A percentile compares a stretch with the other conserved stretches of the same genome.
phyloP scores from a whole-genome alignment of 1,140 invertebrate genomes.

The Adoxophyes honmai region DNA sequence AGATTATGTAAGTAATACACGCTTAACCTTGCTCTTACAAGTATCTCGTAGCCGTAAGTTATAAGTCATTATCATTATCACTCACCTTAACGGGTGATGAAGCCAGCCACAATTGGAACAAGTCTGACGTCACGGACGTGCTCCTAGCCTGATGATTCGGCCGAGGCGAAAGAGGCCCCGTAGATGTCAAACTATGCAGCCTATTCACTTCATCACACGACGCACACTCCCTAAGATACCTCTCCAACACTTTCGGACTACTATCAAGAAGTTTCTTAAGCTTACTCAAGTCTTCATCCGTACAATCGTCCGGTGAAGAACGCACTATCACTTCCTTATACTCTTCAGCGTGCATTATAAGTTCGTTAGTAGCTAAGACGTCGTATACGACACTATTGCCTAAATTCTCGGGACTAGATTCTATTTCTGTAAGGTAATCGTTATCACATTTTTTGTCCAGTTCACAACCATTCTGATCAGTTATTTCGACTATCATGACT shows the following conservation, averaged over 20 bases:
- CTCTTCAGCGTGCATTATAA: constrained; percentile 54
- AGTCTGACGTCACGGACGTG: constrained; percentile 89
- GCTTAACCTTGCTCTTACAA: too few species aligned
- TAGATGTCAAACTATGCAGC: constrained; percentile 75
- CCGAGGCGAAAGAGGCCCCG: constrained; percentile 77
- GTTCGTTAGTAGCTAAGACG: constrained; percentile 50
- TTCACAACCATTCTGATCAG: constrained; percentile 69
- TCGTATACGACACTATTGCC: constrained; percentile 63
- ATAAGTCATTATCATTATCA: constrained; percentile 24
- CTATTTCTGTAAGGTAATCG: constrained; percentile 47
- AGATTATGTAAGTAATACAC: too few species aligned
- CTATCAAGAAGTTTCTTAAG: constrained; percentile 52
- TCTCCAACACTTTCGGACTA: constrained; percentile 75
- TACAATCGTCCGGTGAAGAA: constrained; percentile 52
- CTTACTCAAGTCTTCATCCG: constrained; percentile 59
- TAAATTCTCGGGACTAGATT: constrained; percentile 51
- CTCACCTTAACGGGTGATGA: constrained; percentile 84
- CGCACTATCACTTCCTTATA: constrained; percentile 58
- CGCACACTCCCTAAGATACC: constrained; percentile 85
- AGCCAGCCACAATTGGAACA: constrained; percentile 89
- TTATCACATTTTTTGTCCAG: constrained; percentile 50
- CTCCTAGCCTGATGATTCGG: constrained; percentile 61
- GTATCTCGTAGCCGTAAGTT: too few species aligned
- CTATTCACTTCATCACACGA: constrained; percentile 80
- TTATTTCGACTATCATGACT: constrained; percentile 65